A percentile compares a stretch with the other conserved stretches of the same genome.
These are phyloP conservation scores for Silurus aristotelis DNA, from an alignment of 2,797 vertebrate species.

Conservation along the genomic window DNA sequence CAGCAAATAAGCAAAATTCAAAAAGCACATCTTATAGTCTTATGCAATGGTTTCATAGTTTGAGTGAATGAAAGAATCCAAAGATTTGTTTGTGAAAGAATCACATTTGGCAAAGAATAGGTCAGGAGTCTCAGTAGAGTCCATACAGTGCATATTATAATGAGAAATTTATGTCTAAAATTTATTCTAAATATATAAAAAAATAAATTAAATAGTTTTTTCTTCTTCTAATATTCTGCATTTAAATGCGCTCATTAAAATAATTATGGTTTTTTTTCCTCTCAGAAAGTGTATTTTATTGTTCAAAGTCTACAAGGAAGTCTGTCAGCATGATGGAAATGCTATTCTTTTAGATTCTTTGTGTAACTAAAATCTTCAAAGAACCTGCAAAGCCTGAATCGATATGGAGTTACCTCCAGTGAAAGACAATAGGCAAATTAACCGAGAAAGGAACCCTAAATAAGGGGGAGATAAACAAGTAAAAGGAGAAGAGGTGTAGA, in stretches of 20 bases:
- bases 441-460: neutral
- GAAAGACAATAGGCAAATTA: constrained; percentile 5
- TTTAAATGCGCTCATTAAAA: neutral
- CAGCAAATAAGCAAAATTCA: no score
- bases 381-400: neutral
- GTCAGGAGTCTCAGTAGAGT: no score
- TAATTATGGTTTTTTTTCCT: neutral
- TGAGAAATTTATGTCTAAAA: no score
- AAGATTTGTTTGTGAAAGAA: no score
- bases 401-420: neutral
- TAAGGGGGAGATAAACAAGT: constrained; percentile 20
- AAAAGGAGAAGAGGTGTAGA: neutral
- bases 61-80: no score
- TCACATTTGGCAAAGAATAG: no score
- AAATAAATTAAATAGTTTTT: no score
- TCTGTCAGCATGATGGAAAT: neutral
- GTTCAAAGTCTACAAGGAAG: neutral
- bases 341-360: neutral
- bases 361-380: constrained; percentile 6
- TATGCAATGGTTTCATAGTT: no score
- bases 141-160: no score
- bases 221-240: neutral
- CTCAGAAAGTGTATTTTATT: neutral
- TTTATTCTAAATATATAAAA: no score
- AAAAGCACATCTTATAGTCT: no score